phyloP scores from a whole-genome alignment of 2,888 invertebrate species.

The Cosmopolites sordidus region DNA sequence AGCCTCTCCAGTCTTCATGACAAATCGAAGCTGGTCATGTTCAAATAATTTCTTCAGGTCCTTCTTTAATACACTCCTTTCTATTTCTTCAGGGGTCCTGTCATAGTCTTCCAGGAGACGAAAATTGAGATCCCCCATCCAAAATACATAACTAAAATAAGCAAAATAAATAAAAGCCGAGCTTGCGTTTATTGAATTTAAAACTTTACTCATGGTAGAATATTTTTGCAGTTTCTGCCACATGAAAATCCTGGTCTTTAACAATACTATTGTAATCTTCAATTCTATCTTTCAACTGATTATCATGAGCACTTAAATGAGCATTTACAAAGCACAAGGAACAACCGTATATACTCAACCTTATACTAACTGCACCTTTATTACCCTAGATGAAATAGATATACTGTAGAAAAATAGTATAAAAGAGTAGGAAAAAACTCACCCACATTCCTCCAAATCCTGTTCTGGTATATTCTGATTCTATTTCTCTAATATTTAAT shows the following conservation, averaged over 20 bases:
- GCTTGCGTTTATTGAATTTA: background rate
- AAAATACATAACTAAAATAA: slow-evolving; percentile 75
- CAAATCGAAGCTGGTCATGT: slow-evolving; percentile 71
- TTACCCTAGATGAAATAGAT: slow-evolving; percentile 68
- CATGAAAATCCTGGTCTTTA: slow-evolving; percentile 75
- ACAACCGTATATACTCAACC: slow-evolving; percentile 83
- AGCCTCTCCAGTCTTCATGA: slow-evolving; percentile 71
- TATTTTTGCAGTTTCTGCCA: slow-evolving; percentile 74
- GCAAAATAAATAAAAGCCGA: background rate
- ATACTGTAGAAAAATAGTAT: background rate
- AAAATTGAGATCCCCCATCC: slow-evolving; percentile 90
- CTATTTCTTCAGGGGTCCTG: slow-evolving; percentile 64
- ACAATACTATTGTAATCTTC: slow-evolving; percentile 85
- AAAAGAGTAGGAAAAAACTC: slow-evolving; percentile 41
- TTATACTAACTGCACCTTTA: slow-evolving; percentile 88
- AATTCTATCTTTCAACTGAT: slow-evolving; percentile 76
- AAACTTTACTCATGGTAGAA: slow-evolving; percentile 82
- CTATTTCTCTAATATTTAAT: slow-evolving; percentile 76
- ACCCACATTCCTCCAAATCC: slow-evolving; percentile 93
- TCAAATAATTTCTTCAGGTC: slow-evolving; percentile 62
- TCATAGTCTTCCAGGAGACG: slow-evolving; percentile 65
- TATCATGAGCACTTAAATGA: slow-evolving; percentile 87
- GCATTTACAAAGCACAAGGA: slow-evolving; percentile 85
- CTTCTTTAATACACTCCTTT: slow-evolving; percentile 59
- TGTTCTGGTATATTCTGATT: slow-evolving; percentile 83